Evolutionary conservation across 2,113 vertebrate species (phyloP).

Genomic region (Thymallus thymallus): DNA sequence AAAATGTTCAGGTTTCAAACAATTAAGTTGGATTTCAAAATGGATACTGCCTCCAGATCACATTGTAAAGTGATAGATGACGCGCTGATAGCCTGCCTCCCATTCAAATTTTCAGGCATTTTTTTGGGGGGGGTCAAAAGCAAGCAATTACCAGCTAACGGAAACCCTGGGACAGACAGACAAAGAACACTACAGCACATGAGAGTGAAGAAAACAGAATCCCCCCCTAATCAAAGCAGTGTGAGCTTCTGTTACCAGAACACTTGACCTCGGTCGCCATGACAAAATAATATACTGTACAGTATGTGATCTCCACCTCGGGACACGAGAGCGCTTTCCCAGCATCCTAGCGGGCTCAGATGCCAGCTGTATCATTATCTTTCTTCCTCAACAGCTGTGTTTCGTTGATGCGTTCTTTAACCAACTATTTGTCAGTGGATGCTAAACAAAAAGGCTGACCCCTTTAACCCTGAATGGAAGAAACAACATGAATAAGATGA

Average conservation of each 20-base stretch:
- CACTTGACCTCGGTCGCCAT: constrained; percentile 30
- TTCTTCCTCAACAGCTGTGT: constrained; percentile 28
- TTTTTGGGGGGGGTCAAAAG: too few species aligned
- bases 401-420: background rate
- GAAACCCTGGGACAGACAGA: background rate
- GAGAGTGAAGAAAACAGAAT: background rate
- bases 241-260: constrained; percentile 1
- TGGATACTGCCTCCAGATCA: too few species aligned
- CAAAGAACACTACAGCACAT: background rate
- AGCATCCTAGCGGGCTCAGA: constrained; percentile 50
- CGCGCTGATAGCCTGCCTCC: too few species aligned
- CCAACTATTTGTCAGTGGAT: background rate
- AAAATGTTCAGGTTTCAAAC: too few species aligned
- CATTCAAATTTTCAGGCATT: too few species aligned
- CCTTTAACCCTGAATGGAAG: too few species aligned
- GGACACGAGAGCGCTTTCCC: constrained; percentile 43
- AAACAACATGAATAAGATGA: too few species aligned
- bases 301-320: constrained; percentile 35
- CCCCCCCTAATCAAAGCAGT: constrained; percentile 13
- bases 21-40: too few species aligned
- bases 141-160: too few species aligned
- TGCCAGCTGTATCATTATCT: constrained; percentile 53
- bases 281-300: constrained; percentile 31
- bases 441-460: background rate
- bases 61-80: too few species aligned